Evolutionary conservation across 1,140 invertebrate genomes (phyloP).

Genomic region (Rhizoglyphus robini): DNA sequence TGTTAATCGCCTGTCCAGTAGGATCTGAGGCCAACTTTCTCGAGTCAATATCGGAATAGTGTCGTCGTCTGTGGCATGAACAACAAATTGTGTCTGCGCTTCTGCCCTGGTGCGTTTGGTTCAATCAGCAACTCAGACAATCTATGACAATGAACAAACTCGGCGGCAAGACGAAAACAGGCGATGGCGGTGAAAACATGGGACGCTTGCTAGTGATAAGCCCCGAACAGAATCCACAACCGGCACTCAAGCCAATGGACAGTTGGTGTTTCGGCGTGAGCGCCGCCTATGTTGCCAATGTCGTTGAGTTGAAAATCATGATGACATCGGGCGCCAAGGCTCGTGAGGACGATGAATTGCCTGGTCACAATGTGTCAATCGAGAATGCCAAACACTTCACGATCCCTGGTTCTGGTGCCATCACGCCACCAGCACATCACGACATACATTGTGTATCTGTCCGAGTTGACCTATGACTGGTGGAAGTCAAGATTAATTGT

Average conservation of each 20-base stretch:
- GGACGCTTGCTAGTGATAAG: constrained; percentile 65
- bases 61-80: constrained; percentile 77
- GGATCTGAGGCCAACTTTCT: constrained; percentile 85
- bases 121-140: constrained; percentile 79
- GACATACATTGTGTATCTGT: constrained; percentile 99
- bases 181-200: constrained; percentile 79
- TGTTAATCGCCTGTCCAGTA: constrained; percentile 64
- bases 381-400: constrained; percentile 91
- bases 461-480: constrained; percentile 96
- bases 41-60: constrained; percentile 71
- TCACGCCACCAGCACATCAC: constrained; percentile 96
- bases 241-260: constrained; percentile 67
- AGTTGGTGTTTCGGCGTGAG: constrained; percentile 97
- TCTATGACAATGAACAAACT: constrained; percentile 95
- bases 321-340: constrained; percentile 98
- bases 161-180: constrained; percentile 90
- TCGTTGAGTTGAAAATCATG: constrained; percentile 91
- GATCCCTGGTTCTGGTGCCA: constrained; percentile 90
- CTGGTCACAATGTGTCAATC: constrained; percentile 74
- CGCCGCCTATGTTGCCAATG: constrained; percentile 86
- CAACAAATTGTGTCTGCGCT: constrained; percentile 91
- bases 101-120: constrained; percentile 65
- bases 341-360: constrained; percentile 85
- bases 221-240: constrained; percentile 47
- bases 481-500: too few species aligned